Conservation (phyloP, 37 sponge, comb jelly and placozoan genomes). For the Bolinopsis microptera region DNA sequence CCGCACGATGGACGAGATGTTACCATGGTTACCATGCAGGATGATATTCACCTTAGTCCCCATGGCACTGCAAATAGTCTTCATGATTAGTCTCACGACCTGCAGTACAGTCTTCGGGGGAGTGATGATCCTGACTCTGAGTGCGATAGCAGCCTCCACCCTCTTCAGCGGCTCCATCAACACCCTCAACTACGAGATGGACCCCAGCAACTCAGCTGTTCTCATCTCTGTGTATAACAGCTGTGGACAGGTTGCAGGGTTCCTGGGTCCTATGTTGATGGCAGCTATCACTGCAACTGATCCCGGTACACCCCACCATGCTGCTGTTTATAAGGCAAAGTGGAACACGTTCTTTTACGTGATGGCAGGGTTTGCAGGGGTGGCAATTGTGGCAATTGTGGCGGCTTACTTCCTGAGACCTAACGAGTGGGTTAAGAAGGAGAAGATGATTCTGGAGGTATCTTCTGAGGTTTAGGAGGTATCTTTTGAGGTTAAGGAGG, state of each 20-base stretch:
- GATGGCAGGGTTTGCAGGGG: background rate
- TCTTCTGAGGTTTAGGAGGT: no score
- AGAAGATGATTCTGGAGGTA: no score
- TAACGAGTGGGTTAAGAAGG: background rate
- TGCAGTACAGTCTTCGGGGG: background rate
- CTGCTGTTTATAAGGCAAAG: background rate
- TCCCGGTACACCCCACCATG: background rate
- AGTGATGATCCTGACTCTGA: background rate
- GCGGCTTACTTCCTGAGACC: background rate
- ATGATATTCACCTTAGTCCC: background rate
- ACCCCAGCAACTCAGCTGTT: background rate
- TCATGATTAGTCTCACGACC: background rate
- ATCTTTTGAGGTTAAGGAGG: no score
- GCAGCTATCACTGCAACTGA: background rate
- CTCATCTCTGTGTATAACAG: background rate
- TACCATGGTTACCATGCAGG: conserved; percentile 9
- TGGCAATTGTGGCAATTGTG: background rate
- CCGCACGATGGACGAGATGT: background rate
- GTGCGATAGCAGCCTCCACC: background rate
- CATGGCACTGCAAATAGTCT: conserved; percentile 4
- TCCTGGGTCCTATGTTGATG: background rate
- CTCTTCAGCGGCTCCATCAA: background rate
- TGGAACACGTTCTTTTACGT: conserved; percentile 1
- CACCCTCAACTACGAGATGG: background rate
- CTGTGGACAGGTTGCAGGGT: background rate